These are phyloP conservation scores for Panonychus citri DNA, from an alignment of 1,140 invertebrate species.

Conservation along the genomic window DNA sequence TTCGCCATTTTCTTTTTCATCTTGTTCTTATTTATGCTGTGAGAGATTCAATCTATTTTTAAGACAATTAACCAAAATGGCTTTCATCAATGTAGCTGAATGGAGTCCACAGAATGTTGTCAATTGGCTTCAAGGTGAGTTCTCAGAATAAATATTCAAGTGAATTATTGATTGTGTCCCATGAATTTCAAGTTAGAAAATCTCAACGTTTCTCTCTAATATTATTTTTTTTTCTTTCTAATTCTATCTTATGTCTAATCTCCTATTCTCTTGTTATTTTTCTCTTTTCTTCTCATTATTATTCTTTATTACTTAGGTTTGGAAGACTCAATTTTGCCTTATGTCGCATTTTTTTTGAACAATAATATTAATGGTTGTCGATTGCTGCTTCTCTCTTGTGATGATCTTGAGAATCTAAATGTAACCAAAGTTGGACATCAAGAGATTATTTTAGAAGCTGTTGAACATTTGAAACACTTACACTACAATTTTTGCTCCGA, in stretches of 20 bases:
- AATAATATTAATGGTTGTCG: conserved; percentile 55
- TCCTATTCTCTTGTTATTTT: not conserved
- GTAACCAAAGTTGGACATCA: conserved; percentile 68
- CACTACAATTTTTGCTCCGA: conserved; percentile 72
- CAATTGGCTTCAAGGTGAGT: conserved; percentile 65
- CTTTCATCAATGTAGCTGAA: conserved; percentile 53
- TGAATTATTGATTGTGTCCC: too few species aligned
- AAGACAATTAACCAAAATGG: conserved; percentile 9
- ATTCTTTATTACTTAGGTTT: conserved; percentile 32
- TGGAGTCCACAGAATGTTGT: conserved; percentile 80
- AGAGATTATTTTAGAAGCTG: conserved; percentile 68
- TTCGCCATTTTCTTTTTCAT: too few species aligned
- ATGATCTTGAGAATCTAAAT: conserved; percentile 62
- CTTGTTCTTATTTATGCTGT: too few species aligned
- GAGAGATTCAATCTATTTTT: too few species aligned
- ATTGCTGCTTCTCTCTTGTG: conserved; percentile 51
- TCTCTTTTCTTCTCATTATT: not conserved
- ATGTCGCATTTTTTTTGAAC: conserved; percentile 53
- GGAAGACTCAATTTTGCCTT: conserved; percentile 50
- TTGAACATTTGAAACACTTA: conserved; percentile 63
- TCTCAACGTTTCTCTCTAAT: too few species aligned
- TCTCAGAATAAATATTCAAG: too few species aligned
- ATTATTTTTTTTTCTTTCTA: not conserved
- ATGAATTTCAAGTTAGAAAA: too few species aligned
- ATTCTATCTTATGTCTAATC: not conserved